phyloP scores from a whole-genome alignment of 2,888 invertebrate genomes.

The Calliopum simillimum region DNA sequence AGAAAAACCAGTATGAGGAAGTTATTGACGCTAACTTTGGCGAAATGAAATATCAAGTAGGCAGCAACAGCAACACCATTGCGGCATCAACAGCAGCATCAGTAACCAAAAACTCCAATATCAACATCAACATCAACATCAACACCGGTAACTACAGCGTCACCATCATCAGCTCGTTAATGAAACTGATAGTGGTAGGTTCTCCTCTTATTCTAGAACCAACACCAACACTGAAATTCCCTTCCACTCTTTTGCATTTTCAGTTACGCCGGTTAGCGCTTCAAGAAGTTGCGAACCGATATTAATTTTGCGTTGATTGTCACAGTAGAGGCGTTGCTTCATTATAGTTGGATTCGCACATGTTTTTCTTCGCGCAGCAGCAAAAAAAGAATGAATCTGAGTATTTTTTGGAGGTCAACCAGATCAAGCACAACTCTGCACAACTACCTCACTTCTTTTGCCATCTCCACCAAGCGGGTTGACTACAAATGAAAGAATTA shows the following conservation, averaged over 20 bases:
- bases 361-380: neutral
- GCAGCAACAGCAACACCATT: too few species aligned
- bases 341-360: slow-evolving; percentile 1
- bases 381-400: neutral
- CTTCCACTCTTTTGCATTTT: slow-evolving; percentile 8
- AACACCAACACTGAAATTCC: neutral
- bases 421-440: slow-evolving; percentile 11
- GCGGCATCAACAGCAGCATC: too few species aligned
- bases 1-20: too few species aligned
- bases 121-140: too few species aligned
- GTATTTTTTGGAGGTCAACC: slow-evolving; percentile 19
- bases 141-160: too few species aligned
- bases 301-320: too few species aligned
- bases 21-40: too few species aligned
- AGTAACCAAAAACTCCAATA: too few species aligned
- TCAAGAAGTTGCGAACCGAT: neutral
- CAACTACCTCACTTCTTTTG: neutral
- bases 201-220: too few species aligned
- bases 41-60: too few species aligned
- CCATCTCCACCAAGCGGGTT: neutral
- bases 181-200: too few species aligned
- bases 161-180: too few species aligned
- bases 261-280: neutral
- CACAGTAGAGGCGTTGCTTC: neutral
- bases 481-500: neutral